Conservation (phyloP, 2,888 invertebrate genomes). For the Erpobdella octoculata region DNA sequence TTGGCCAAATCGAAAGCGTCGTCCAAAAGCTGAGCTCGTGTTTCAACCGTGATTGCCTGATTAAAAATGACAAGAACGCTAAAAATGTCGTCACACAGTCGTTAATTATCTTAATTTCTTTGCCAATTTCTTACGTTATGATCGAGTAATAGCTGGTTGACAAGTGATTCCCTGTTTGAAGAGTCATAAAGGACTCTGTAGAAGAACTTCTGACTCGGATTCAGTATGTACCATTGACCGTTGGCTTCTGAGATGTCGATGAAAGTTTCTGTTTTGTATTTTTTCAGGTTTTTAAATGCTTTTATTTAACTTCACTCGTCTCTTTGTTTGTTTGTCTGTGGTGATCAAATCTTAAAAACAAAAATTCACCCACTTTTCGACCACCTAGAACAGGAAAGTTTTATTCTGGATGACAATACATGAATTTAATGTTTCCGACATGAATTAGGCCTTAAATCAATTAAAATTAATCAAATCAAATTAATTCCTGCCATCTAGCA, state of each 20-base stretch:
- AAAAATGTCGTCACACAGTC: background rate
- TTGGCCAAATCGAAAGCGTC: conserved; percentile 17
- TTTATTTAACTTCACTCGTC: too few relatives aligned
- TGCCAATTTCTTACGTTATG: background rate
- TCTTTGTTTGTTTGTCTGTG: too few relatives aligned
- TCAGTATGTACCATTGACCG: conserved; percentile 25
- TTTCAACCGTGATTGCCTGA: conserved; percentile 7
- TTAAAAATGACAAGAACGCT: background rate
- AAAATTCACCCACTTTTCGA: too few relatives aligned
- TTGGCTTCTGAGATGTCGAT: background rate
- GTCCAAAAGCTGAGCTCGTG: conserved; percentile 12
- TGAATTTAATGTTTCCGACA: too few relatives aligned
- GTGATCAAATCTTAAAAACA: too few relatives aligned
- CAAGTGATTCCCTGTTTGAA: background rate
- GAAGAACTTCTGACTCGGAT: conserved; percentile 20
- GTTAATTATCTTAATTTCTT: background rate
- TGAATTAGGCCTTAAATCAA: too few relatives aligned
- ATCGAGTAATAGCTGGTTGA: conserved; percentile 13
- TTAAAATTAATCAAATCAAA: too few relatives aligned
- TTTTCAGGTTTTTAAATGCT: too few relatives aligned
- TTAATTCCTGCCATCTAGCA: too few relatives aligned
- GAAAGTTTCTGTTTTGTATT: background rate
- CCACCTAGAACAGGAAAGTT: too few relatives aligned
- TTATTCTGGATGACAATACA: too few relatives aligned
- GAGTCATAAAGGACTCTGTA: conserved; percentile 29